Conservation (phyloP, 2,797 vertebrate species). For the Coccyzus lansbergi region DNA sequence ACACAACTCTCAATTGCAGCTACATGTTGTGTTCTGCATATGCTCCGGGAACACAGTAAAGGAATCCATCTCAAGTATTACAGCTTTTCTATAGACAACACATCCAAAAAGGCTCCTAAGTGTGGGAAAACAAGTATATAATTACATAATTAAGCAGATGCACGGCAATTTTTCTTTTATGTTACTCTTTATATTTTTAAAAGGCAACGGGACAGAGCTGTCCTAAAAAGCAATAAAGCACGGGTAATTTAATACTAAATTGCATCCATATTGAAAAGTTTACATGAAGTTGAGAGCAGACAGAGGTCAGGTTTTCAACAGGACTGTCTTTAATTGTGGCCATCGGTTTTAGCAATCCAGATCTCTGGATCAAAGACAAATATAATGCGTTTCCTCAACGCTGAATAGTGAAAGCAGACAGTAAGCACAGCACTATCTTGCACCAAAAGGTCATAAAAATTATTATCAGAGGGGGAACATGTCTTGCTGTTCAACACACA, state of each 20-base stretch:
- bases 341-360: conserved; percentile 80
- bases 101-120: conserved; percentile 71
- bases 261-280: conserved; percentile 95
- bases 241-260: conserved; percentile 92
- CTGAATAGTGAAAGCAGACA: conserved; percentile 75
- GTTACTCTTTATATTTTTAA: conserved; percentile 78
- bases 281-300: conserved; percentile 87
- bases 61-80: background rate
- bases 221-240: conserved; percentile 92
- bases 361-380: conserved; percentile 82
- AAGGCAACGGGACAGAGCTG: conserved; percentile 79
- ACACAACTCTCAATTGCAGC: background rate
- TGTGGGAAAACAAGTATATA: conserved; percentile 78
- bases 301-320: conserved; percentile 83
- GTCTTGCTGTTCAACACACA: conserved; percentile 52
- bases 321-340: conserved; percentile 84
- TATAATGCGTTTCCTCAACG: conserved; percentile 74
- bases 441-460: conserved; percentile 76
- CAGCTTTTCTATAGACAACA: conserved; percentile 38
- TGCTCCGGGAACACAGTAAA: background rate
- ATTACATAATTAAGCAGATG: conserved; percentile 80
- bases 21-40: background rate
- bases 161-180: conserved; percentile 79
- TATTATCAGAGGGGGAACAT: conserved; percentile 54
- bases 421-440: conserved; percentile 70